A percentile compares a stretch with the other conserved stretches of the same genome.
Evolutionary conservation across 2,888 invertebrate genomes (phyloP).

Genomic region (Hypena proboscidalis): DNA sequence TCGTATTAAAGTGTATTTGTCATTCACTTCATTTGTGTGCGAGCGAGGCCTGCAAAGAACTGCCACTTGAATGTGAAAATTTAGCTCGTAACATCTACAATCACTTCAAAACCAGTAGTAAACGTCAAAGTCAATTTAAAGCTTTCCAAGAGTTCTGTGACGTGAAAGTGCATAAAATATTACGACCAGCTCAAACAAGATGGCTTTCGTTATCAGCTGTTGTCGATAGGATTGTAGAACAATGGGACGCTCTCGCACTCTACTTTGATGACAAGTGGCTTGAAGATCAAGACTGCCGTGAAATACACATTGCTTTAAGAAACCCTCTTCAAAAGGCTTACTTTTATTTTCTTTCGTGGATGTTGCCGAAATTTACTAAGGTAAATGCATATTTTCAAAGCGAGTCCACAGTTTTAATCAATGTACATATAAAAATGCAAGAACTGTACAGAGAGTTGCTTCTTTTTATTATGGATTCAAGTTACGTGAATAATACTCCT

Average conservation of each 20-base stretch:
- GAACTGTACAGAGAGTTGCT: no score
- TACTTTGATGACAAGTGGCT: no score
- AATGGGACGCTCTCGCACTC: slow-evolving; percentile 10
- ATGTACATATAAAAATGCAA: no score
- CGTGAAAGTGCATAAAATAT: slow-evolving; percentile 15
- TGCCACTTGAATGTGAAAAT: slow-evolving; percentile 36
- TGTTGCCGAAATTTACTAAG: no score
- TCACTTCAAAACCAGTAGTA: slow-evolving; percentile 23
- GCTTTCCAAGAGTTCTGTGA: slow-evolving; percentile 24
- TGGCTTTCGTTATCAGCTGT: slow-evolving; percentile 27
- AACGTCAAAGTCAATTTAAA: slow-evolving; percentile 14
- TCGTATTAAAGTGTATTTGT: slow-evolving; percentile 46
- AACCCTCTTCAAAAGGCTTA: no score
- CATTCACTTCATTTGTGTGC: slow-evolving; percentile 52
- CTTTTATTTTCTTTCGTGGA: no score
- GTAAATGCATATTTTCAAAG: no score
- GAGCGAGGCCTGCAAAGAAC: slow-evolving; percentile 29
- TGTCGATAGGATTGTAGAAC: slow-evolving; percentile 21
- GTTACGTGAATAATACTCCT: no score
- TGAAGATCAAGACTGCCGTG: no score
- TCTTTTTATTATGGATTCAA: no score
- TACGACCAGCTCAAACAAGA: slow-evolving; percentile 31
- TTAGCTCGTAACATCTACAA: slow-evolving; percentile 46
- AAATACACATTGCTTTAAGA: no score
- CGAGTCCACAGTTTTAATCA: no score